Evolutionary conservation across 2,113 vertebrate genomes (phyloP), one percentile per base, ranked within the genome.

Genomic region (Bubo blakistoni): DNA sequence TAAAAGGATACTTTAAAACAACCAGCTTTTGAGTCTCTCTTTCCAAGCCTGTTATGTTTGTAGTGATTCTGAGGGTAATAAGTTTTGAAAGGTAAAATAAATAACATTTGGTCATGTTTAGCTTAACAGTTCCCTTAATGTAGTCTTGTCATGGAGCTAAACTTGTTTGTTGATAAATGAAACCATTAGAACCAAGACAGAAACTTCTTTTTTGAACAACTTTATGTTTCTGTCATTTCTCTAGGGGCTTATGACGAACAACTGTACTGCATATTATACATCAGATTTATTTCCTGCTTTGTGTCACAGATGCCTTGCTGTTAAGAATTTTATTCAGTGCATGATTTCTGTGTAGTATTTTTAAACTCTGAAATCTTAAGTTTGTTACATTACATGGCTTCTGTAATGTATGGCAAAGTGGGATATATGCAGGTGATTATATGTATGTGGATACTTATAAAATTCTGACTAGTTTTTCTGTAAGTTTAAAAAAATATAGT

Each of bases 31-130:
- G 67, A 47, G 74, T 65, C 52, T 92, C 4, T 82, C 17, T 86
- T 79, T 70, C 30, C 47, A 69, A 90, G 67, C 38, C 63, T 59
- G 29, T 59, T 42, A 14, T 63, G 42, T 47, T 94, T 42, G 38
- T 26, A n/a, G 30, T 69, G 36, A 38, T 90, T 96, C 85, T 93
- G 88, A 88, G 32, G 80, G 51, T 94, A 81, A 93, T 57, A 77
- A 47, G 25, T 94, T 95, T 65, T 84, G 90, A 88, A 58, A 65
- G 79, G 59, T 78, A 78, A 92, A 94, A 38, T 87, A 81, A 90
- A 52, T 78, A 90, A 70, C 55, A 63, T 86, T 88, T 94, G 79
- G 42, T 52, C 36, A 79, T 49, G 65, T 88, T 91, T 90, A 42
- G 36, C 36, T 78, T 81, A 65, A 71, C 54, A 79, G 42, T 74